Evolutionary conservation across 2,888 invertebrate genomes (phyloP).

Genomic region (Danaus chrysippus): DNA sequence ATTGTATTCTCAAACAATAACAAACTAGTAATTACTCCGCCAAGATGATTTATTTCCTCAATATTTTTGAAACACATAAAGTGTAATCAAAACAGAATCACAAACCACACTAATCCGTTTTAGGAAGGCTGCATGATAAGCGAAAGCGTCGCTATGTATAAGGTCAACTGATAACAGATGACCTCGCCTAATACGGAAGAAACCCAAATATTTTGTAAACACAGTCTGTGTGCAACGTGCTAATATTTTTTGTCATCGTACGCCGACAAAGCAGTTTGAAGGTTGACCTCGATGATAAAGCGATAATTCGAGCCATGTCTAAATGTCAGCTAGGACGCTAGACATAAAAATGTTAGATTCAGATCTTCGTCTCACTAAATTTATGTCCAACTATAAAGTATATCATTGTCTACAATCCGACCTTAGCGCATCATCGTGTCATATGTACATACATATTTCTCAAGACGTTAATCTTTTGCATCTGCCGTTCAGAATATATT

Average conservation of each 20-base stretch:
- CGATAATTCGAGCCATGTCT: conserved; percentile 68
- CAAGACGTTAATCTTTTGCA: too few species aligned
- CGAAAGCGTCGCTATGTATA: conserved; percentile 56
- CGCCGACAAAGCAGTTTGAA: conserved; percentile 66
- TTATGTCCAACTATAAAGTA: too few species aligned
- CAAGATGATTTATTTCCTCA: not conserved
- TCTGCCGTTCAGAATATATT: too few species aligned
- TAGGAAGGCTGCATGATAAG: conserved; percentile 56
- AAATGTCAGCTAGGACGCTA: conserved; percentile 47
- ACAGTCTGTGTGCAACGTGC: conserved; percentile 30
- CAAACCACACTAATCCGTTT: conserved; percentile 29
- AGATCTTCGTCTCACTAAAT: too few species aligned
- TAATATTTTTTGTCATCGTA: conserved; percentile 55
- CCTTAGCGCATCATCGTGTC: too few species aligned
- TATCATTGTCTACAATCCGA: too few species aligned
- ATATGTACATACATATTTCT: too few species aligned
- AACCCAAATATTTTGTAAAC: conserved; percentile 45
- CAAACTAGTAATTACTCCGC: not conserved
- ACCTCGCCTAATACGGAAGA: conserved; percentile 68
- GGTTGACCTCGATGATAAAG: conserved; percentile 74
- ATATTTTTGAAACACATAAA: conserved; percentile 10
- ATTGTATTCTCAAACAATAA: too few species aligned
- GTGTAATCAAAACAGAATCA: conserved; percentile 12
- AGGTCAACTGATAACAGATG: conserved; percentile 63
- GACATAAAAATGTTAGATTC: too few species aligned